Evolutionary conservation across 2,797 vertebrate genomes (phyloP).

Genomic region (Telmatherina bonti): DNA sequence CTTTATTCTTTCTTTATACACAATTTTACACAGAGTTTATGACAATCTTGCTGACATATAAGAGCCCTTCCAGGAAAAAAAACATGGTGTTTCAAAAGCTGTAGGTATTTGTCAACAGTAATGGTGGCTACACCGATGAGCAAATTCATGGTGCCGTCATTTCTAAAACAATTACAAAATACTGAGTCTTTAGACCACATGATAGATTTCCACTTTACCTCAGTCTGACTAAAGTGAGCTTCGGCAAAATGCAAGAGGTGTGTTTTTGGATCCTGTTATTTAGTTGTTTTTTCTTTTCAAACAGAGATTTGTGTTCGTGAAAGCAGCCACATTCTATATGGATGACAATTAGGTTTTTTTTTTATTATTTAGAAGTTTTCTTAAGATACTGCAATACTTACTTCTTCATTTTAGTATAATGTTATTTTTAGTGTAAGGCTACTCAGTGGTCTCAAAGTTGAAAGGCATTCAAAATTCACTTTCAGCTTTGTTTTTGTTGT

Average conservation of each 20-base stretch:
- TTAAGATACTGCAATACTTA: too few relatives aligned
- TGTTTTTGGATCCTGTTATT: not conserved
- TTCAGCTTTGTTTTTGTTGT: too few relatives aligned
- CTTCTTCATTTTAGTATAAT: not conserved
- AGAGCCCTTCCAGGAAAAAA: not conserved
- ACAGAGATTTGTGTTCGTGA: too few relatives aligned
- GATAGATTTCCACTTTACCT: not conserved
- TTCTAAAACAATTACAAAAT: not conserved
- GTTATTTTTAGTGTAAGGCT: too few relatives aligned
- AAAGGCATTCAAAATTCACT: too few relatives aligned
- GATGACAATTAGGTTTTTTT: too few relatives aligned
- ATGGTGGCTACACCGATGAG: not conserved
- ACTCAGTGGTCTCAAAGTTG: too few relatives aligned
- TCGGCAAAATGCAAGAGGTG: not conserved
- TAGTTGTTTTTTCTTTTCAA: not conserved
- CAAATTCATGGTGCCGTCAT: not conserved
- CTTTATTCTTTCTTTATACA: not conserved
- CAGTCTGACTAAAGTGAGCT: not conserved
- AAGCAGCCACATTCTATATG: too few relatives aligned
- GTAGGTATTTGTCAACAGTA: not conserved
- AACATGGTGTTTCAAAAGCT: not conserved
- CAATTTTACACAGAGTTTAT: not conserved
- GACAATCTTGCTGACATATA: not conserved
- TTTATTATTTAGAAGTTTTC: too few relatives aligned
- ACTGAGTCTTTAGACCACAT: not conserved